Evolutionary conservation across 2,888 invertebrate genomes (phyloP), one percentile per base, ranked within the genome.

Genomic region (Nemotelus pantherinus): DNA sequence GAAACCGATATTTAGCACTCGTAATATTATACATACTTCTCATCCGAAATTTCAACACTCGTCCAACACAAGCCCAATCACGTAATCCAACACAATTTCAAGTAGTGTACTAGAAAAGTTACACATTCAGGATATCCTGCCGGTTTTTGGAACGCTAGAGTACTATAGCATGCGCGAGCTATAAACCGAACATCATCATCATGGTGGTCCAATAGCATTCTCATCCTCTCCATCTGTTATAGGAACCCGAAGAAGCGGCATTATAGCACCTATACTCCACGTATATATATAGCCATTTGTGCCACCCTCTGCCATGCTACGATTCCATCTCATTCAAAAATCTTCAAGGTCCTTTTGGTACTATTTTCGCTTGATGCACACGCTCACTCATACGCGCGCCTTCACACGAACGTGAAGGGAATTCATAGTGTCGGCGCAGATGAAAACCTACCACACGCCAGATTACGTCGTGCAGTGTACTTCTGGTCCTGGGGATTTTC

Each of bases 301-400:
- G 50, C 67, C 67, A 67, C 41, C 47, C 70, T 53, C 25, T 6
- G 41, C 25, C 41, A 6, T 7, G 25, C 70, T 7, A 3, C 43
- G 50, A 47, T 48, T 45, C 45, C 72, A 48, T 60, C 74, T 74
- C 74, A 74, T 74, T 74, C 74, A 74, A 74, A 74, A 74, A 74
- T 74, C 45, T 63, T 48, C 74, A 74, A 74, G 74, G 74, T 60
- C 74, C 63, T 74, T 60, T 74, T 39, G 47, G 50, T 60, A 60
- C 60, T 60, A 74, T 74, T 48, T 47, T 48, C 6, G 58, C 63
- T 68, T 41, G 68, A 44, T 68, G 50, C 48, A 45, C 47, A 5
- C 65, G 25, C 25, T 25, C 7, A 10, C 10, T 6, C 53, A 58
- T 0, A 58, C 58, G 25, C 6, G n/a, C 58, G 9, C n/a, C 9